Conservation (phyloP, 2,888 invertebrate species). For the Apantesis nais region DNA sequence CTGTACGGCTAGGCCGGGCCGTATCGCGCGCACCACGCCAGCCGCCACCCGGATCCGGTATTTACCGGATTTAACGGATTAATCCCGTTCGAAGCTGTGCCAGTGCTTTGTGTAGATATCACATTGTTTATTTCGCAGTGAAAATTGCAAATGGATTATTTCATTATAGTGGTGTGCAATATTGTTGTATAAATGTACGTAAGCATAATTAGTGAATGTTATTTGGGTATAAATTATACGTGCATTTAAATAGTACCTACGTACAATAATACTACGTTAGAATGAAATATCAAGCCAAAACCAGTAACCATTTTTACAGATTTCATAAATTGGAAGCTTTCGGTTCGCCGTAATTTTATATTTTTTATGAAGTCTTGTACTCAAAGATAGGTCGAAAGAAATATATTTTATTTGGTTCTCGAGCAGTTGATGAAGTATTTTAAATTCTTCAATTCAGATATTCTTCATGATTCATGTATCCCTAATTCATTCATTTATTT, state of each 20-base stretch:
- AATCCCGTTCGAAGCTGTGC: conserved; percentile 64
- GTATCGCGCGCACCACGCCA: conserved; percentile 70
- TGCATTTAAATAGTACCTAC: neutral
- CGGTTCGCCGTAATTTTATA: neutral
- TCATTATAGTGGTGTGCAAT: conserved; percentile 48
- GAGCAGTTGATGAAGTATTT: too few relatives aligned
- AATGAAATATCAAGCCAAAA: too few relatives aligned
- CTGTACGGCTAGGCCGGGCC: conserved; percentile 68
- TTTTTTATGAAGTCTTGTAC: neutral
- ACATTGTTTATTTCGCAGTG: conserved; percentile 78
- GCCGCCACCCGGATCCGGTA: conserved; percentile 55
- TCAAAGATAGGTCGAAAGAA: neutral
- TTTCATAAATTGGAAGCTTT: neutral
- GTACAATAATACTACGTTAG: too few relatives aligned
- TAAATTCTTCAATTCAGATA: too few relatives aligned
- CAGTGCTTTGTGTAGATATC: conserved; percentile 76
- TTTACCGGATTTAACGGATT: conserved; percentile 74
- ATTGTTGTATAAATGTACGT: conserved; percentile 3
- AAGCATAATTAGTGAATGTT: neutral
- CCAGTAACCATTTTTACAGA: neutral
- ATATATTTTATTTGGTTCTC: neutral
- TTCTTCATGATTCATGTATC: too few relatives aligned
- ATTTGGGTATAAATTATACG: neutral
- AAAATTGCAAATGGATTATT: conserved; percentile 70
- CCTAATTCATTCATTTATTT: too few relatives aligned